phyloP scores from a whole-genome alignment of 2,888 invertebrate genomes.

The Drosophila vallismaia region DNA sequence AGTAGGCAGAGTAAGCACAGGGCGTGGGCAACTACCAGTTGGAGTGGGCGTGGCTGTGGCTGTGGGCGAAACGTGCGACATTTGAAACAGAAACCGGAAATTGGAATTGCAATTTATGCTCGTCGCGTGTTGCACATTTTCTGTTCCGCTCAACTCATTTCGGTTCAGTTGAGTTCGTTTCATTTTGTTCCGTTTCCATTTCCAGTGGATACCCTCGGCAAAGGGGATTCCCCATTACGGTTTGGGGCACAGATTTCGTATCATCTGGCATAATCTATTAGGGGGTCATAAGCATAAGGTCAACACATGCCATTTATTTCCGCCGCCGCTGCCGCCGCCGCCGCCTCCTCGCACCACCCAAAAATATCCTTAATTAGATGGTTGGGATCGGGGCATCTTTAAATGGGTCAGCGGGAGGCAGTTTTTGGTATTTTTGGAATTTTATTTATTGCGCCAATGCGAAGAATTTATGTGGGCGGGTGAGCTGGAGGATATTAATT shows the following conservation, averaged over 20 bases:
- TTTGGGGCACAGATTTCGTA: constrained; percentile 29
- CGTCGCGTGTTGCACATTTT: constrained; percentile 66
- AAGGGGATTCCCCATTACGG: constrained; percentile 8
- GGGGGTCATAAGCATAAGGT: constrained; percentile 70
- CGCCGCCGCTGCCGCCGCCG: background rate
- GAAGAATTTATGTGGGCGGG: constrained; percentile 33
- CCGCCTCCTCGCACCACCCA: constrained; percentile 17
- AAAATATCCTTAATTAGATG: constrained; percentile 42
- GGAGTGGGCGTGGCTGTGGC: constrained; percentile 12
- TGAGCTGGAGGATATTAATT: constrained; percentile 28
- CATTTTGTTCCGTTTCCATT: constrained; percentile 25
- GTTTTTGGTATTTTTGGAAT: constrained; percentile 45
- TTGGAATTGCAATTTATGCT: constrained; percentile 74
- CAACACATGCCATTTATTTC: constrained; percentile 70
- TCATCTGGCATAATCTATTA: constrained; percentile 69
- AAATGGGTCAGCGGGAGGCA: constrained; percentile 52
- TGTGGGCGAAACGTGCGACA: constrained; percentile 51
- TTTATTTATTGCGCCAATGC: constrained; percentile 56
- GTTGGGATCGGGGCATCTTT: constrained; percentile 19
- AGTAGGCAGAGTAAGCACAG: background rate
- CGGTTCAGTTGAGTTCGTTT: constrained; percentile 40
- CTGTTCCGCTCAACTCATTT: constrained; percentile 35
- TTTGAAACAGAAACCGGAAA: constrained; percentile 74
- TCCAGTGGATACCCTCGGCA: constrained; percentile 7
- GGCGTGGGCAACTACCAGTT: constrained; percentile 16